A percentile compares a stretch with the other conserved stretches of the same genome.
phyloP scores from a whole-genome alignment of 2,113 vertebrate species.

The Lepisosteus osseus region DNA sequence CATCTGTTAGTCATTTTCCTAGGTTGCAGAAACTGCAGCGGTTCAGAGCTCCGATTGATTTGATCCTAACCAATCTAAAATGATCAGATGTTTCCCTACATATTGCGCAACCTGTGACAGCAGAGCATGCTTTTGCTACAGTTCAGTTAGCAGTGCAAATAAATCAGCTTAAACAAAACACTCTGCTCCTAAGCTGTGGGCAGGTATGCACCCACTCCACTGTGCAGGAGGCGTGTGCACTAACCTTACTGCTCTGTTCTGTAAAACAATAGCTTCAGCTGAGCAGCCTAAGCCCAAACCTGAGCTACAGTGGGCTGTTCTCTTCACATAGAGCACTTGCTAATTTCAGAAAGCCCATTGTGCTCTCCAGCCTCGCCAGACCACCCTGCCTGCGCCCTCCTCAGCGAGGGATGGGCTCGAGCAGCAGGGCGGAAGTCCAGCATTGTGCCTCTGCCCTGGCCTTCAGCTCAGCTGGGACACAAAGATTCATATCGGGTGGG shows the following conservation, averaged over 20 bases:
- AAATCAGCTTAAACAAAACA: no score
- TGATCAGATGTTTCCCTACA: no score
- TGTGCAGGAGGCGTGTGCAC: background rate
- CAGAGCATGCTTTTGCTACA: no score
- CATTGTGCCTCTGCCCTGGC: background rate
- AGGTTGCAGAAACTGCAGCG: no score
- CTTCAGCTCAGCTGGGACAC: background rate
- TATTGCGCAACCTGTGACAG: no score
- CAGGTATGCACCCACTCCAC: background rate
- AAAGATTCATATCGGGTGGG: background rate
- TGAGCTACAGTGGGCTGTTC: background rate
- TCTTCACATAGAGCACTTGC: background rate
- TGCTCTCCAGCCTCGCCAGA: background rate
- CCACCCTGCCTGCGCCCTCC: background rate
- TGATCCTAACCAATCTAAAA: no score
- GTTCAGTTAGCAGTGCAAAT: no score
- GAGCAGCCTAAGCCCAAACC: background rate
- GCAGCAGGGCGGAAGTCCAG: background rate
- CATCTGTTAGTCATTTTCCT: no score
- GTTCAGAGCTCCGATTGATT: no score
- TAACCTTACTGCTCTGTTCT: background rate
- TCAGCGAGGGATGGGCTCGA: background rate
- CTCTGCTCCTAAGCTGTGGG: background rate
- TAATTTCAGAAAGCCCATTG: slow-evolving; percentile 2
- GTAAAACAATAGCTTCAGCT: background rate